Percentiles rank a stretch among this genome's conserved stretches.
These are phyloP conservation scores for Nothoprocta perdicaria DNA, from an alignment of 2,113 vertebrate genomes.

Conservation along the genomic window DNA sequence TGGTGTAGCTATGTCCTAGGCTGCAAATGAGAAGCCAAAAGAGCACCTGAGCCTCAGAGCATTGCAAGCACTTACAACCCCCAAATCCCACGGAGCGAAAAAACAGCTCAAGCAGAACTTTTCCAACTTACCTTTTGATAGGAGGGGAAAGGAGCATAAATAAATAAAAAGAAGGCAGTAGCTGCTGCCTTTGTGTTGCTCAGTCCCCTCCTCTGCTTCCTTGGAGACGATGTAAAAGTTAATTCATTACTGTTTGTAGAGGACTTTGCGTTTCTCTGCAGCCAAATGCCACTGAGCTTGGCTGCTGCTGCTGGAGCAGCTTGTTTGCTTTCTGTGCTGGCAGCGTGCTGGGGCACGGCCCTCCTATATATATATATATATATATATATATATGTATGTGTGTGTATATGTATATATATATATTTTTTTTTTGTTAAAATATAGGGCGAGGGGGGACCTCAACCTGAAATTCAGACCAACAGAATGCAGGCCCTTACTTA, in stretches of 20 bases:
- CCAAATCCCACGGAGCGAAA: not conserved
- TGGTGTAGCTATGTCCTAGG: not conserved
- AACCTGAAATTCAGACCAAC: not conserved
- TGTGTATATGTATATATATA: too few relatives aligned
- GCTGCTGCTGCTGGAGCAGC: not conserved
- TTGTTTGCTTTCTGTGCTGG: constrained; percentile 18
- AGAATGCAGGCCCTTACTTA: not conserved
- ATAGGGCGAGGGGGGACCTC: not conserved
- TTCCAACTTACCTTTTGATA: not conserved
- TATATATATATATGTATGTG: too few relatives aligned
- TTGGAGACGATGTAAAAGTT: constrained; percentile 13
- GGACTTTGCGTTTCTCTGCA: not conserved
- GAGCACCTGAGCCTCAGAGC: not conserved
- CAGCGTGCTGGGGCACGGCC: not conserved
- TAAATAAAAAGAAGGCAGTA: not conserved
- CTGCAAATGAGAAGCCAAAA: not conserved
- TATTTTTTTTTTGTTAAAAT: too few relatives aligned
- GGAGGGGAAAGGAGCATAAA: not conserved
- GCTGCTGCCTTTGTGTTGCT: not conserved
- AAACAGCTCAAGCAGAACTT: not conserved
- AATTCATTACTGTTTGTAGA: constrained; percentile 42
- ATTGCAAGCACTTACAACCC: not conserved
- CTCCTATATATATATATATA: not conserved
- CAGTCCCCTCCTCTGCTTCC: not conserved
- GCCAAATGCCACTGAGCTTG: not conserved